Conservation (phyloP, 2,888 invertebrate species). For the Ochropleura leucogaster region DNA sequence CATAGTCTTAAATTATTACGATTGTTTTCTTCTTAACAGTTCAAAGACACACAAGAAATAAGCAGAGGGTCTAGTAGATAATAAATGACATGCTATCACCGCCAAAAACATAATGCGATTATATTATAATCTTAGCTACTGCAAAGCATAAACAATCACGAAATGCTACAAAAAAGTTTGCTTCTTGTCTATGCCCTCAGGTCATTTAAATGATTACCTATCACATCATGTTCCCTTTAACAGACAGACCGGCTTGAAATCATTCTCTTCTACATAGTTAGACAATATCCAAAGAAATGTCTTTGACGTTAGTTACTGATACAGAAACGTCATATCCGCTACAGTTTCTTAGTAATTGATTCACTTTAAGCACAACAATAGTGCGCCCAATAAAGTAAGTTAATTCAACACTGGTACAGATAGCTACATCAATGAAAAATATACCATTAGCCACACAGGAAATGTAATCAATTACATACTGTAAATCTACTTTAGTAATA, state of each 20-base stretch:
- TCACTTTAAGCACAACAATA: slow-evolving; percentile 25
- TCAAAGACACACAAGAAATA: not conserved
- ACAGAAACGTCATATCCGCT: slow-evolving; percentile 24
- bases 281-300: slow-evolving; percentile 21
- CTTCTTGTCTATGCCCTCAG: not conserved
- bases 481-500: slow-evolving; percentile 63
- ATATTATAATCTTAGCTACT: not conserved
- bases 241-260: not conserved
- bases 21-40: not conserved
- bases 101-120: not conserved
- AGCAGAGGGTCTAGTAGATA: too few relatives aligned
- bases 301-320: not conserved
- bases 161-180: not conserved
- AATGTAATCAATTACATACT: slow-evolving; percentile 78
- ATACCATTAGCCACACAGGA: slow-evolving; percentile 75
- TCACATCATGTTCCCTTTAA: not conserved
- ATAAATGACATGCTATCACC: not conserved
- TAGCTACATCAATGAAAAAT: slow-evolving; percentile 53
- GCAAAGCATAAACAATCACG: not conserved
- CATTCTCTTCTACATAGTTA: not conserved
- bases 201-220: not conserved
- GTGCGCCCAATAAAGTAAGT: slow-evolving; percentile 19
- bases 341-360: slow-evolving; percentile 53
- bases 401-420: slow-evolving; percentile 31
- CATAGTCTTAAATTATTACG: not conserved